Evolutionary conservation across 2,113 vertebrate species (phyloP).

Genomic region (Melanostigma gelatinosum): DNA sequence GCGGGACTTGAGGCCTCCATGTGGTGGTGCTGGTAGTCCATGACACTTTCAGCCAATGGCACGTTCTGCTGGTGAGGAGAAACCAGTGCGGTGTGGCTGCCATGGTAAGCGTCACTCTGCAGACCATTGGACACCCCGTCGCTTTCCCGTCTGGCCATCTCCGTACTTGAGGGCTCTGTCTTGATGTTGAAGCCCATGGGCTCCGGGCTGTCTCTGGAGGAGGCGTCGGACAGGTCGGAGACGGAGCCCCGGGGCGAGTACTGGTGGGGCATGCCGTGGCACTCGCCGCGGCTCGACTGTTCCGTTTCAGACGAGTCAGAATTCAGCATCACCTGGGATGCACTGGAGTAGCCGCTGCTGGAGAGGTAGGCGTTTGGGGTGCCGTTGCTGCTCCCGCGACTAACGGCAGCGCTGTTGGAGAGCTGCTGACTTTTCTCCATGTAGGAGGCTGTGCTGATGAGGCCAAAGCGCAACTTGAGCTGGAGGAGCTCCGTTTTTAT

Average conservation of each 20-base stretch:
- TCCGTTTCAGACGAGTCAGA: slow-evolving; percentile 88
- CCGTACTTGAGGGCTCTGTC: slow-evolving; percentile 73
- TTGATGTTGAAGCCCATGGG: slow-evolving; percentile 79
- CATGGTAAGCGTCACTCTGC: slow-evolving; percentile 52
- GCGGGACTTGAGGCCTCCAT: slow-evolving; percentile 51
- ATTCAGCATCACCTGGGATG: slow-evolving; percentile 83
- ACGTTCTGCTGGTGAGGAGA: slow-evolving; percentile 70
- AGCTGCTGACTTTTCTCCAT: slow-evolving; percentile 86
- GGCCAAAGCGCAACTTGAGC: slow-evolving; percentile 86
- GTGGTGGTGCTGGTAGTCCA: slow-evolving; percentile 73
- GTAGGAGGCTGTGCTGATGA: slow-evolving; percentile 84
- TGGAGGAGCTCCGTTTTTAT: slow-evolving; percentile 86
- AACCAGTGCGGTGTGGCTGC: slow-evolving; percentile 60
- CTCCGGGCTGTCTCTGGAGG: slow-evolving; percentile 85
- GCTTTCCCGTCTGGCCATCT: slow-evolving; percentile 69
- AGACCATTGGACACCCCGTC: slow-evolving; percentile 56
- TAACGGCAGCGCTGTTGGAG: slow-evolving; percentile 43
- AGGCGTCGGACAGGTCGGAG: slow-evolving; percentile 86
- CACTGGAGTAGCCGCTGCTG: slow-evolving; percentile 80
- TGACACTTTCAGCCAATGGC: slow-evolving; percentile 57
- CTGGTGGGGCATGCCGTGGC: slow-evolving; percentile 74
- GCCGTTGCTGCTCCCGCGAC: slow-evolving; percentile 56
- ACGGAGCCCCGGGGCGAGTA: slow-evolving; percentile 84
- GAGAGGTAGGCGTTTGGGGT: slow-evolving; percentile 72
- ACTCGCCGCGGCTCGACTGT: slow-evolving; percentile 77